These are phyloP conservation scores for Eulemur mongoz DNA, from an alignment of 2,797 vertebrate species.

Conservation along the genomic window DNA sequence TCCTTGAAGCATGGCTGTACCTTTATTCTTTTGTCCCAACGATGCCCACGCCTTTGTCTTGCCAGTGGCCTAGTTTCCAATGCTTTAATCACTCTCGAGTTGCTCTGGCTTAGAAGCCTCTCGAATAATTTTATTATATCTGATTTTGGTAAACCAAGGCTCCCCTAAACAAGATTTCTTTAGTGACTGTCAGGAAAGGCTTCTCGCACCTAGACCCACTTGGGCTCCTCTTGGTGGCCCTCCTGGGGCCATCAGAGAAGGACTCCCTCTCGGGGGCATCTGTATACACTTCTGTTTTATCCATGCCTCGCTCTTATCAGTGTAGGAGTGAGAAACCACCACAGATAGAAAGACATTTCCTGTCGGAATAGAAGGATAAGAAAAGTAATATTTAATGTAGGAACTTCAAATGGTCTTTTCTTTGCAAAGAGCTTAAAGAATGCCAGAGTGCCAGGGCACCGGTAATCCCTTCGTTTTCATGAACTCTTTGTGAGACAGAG, in stretches of 20 bases:
- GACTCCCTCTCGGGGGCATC: neutral
- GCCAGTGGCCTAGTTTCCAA: neutral
- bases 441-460: rapidly evolving
- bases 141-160: neutral
- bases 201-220: too few species aligned
- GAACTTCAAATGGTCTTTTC: neutral
- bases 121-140: neutral
- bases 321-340: neutral
- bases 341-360: neutral
- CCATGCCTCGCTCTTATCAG: too few species aligned
- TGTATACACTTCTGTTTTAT: neutral
- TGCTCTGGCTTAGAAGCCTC: neutral
- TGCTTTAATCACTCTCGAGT: neutral
- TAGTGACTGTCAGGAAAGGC: neutral
- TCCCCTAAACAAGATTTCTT: neutral
- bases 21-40: too few species aligned
- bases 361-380: neutral
- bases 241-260: neutral
- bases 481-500: neutral
- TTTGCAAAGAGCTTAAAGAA: neutral
- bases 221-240: too few species aligned
- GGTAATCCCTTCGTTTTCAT: neutral
- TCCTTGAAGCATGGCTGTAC: neutral
- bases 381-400: neutral
- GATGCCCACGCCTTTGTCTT: rapidly evolving